A percentile compares a stretch with the other conserved stretches of the same genome.
phyloP scores from a whole-genome alignment of 2,113 vertebrate species.

The Pleuronectes platessa region DNA sequence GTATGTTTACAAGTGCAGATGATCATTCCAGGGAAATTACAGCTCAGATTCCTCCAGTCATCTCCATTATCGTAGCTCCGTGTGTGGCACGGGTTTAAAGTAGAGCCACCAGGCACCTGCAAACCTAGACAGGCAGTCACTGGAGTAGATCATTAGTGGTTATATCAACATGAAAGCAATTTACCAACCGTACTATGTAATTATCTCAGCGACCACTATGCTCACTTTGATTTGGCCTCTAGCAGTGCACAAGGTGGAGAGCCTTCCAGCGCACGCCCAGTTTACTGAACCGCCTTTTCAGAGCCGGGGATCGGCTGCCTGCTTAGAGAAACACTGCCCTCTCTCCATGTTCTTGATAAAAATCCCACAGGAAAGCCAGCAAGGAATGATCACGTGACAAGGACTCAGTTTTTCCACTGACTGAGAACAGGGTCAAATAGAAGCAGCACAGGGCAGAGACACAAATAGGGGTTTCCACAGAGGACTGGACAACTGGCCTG shows the following conservation, averaged over 20 bases:
- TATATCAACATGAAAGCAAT: slow-evolving; percentile 66
- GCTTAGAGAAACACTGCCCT: slow-evolving; percentile 47
- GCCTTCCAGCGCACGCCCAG: slow-evolving; percentile 56
- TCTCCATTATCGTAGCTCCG: slow-evolving; percentile 35
- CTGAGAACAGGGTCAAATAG: too few relatives aligned
- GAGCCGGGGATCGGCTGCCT: slow-evolving; percentile 11
- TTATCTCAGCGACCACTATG: slow-evolving; percentile 56
- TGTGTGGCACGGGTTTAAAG: slow-evolving; percentile 60
- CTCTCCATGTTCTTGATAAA: slow-evolving; percentile 50
- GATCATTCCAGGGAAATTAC: slow-evolving; percentile 63
- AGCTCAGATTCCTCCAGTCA: slow-evolving; percentile 23
- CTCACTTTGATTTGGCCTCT: slow-evolving; percentile 46
- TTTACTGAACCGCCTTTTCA: slow-evolving; percentile 42
- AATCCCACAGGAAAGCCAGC: slow-evolving; percentile 10
- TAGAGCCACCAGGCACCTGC: slow-evolving; percentile 52
- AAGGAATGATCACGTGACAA: too few relatives aligned
- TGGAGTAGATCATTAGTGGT: slow-evolving; percentile 69
- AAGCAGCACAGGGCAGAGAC: too few relatives aligned
- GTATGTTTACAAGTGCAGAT: slow-evolving; percentile 44
- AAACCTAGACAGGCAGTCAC: slow-evolving; percentile 54
- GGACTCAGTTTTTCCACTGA: too few relatives aligned
- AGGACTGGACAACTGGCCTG: too few relatives aligned
- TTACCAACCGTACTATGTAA: slow-evolving; percentile 55
- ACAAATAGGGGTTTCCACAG: too few relatives aligned
- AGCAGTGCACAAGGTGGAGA: slow-evolving; percentile 46